These are phyloP conservation scores for Entosphenus tridentatus DNA, from an alignment of 2,113 vertebrate species.

Conservation along the genomic window DNA sequence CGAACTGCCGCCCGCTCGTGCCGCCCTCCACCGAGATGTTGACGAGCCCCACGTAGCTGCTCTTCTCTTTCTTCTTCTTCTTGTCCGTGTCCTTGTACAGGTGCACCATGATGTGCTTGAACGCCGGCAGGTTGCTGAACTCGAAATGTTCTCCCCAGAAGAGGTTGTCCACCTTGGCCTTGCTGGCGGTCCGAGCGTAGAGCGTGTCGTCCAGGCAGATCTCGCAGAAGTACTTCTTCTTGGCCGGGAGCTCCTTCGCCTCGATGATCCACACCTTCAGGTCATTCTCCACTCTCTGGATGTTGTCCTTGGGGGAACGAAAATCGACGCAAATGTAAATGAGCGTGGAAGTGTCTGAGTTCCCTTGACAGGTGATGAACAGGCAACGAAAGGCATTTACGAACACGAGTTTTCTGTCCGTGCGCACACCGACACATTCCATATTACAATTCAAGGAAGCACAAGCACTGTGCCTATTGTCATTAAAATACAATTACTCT, in stretches of 20 bases:
- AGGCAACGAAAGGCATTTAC: too few relatives aligned
- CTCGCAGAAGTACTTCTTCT: slow-evolving; percentile 94
- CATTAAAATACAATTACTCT: neutral
- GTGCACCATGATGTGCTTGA: slow-evolving; percentile 66
- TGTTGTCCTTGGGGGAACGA: slow-evolving; percentile 50
- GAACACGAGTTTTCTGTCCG: too few relatives aligned
- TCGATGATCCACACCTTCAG: slow-evolving; percentile 91
- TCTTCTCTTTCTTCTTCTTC: slow-evolving; percentile 94
- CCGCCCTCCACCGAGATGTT: slow-evolving; percentile 48
- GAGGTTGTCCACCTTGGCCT: slow-evolving; percentile 60
- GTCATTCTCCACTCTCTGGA: slow-evolving; percentile 52
- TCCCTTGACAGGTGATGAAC: too few relatives aligned
- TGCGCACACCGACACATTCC: too few relatives aligned
- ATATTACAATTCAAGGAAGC: too few relatives aligned
- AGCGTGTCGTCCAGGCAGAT: slow-evolving; percentile 83
- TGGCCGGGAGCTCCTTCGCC: slow-evolving; percentile 74
- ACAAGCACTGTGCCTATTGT: neutral
- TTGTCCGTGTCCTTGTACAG: slow-evolving; percentile 79
- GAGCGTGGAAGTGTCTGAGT: too few relatives aligned
- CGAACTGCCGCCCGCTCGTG: slow-evolving; percentile 60
- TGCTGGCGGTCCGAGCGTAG: slow-evolving; percentile 84
- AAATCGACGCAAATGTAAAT: neutral
- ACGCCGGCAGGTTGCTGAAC: slow-evolving; percentile 43
- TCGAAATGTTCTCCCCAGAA: slow-evolving; percentile 98
- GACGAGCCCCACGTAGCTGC: slow-evolving; percentile 76